These are phyloP conservation scores for Hiodon tergisus DNA, from an alignment of 2,113 vertebrate species.

Conservation along the genomic window DNA sequence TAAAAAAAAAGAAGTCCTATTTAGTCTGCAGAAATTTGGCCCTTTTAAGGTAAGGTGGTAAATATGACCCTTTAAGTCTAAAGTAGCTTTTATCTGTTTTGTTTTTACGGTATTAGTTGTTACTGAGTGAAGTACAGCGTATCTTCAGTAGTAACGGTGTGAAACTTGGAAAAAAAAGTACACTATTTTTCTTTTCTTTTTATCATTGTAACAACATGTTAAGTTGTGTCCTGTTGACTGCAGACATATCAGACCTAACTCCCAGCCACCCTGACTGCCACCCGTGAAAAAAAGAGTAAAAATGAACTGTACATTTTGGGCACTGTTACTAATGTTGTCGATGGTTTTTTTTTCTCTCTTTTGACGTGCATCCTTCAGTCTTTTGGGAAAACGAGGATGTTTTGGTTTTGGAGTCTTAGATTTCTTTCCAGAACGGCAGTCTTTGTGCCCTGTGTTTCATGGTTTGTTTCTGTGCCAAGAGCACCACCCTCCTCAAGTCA, in stretches of 20 bases:
- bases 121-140: conserved; percentile 66
- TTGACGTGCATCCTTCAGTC: conserved; percentile 50
- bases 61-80: conserved; percentile 50
- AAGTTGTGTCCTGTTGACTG: conserved; percentile 68
- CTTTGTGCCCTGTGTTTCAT: conserved; percentile 32
- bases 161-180: conserved; percentile 52
- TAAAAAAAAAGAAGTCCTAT: conserved; percentile 42
- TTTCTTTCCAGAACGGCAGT: conserved; percentile 35
- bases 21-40: conserved; percentile 62
- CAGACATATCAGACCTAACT: conserved; percentile 35
- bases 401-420: conserved; percentile 45
- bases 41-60: conserved; percentile 65
- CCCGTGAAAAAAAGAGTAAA: conserved; percentile 29
- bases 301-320: conserved; percentile 56
- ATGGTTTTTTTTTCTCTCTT: conserved; percentile 56
- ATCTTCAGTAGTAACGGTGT: conserved; percentile 70
- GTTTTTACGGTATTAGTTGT: conserved; percentile 65
- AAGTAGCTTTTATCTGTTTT: conserved; percentile 52
- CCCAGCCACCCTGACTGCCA: conserved; percentile 31
- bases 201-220: conserved; percentile 72
- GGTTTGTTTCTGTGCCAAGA: conserved; percentile 41
- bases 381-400: conserved; percentile 44
- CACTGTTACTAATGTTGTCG: conserved; percentile 62
- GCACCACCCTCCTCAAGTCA: conserved; percentile 29
- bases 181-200: conserved; percentile 67